These are phyloP conservation scores for Belonocnema kinseyi DNA, from an alignment of 1,140 invertebrate species.

Conservation along the genomic window DNA sequence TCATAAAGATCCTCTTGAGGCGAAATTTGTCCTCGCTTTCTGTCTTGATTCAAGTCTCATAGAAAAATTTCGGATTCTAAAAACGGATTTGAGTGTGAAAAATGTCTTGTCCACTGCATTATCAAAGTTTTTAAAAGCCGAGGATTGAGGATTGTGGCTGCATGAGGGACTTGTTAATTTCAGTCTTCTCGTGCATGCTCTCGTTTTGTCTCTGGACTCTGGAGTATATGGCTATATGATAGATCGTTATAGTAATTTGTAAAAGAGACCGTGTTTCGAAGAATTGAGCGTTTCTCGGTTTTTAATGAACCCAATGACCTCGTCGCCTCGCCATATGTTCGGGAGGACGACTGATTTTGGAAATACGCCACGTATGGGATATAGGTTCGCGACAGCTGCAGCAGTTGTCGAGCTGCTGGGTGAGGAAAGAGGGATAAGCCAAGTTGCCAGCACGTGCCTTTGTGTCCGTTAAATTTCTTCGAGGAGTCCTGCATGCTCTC, in stretches of 20 bases:
- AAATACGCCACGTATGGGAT: constrained; percentile 37
- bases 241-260: constrained; percentile 34
- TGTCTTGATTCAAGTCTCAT: background rate
- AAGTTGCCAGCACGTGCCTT: constrained; percentile 64
- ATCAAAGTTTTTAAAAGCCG: background rate
- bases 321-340: constrained; percentile 40
- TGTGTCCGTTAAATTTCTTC: constrained; percentile 58
- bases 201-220: background rate
- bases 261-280: constrained; percentile 30
- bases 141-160: background rate
- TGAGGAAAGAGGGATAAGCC: constrained; percentile 54
- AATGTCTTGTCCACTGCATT: constrained; percentile 5
- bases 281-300: constrained; percentile 26
- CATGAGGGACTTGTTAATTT: constrained; percentile 17
- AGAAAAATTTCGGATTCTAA: background rate
- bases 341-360: constrained; percentile 43
- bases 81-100: background rate
- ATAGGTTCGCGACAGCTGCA: constrained; percentile 55
- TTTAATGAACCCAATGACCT: constrained; percentile 30
- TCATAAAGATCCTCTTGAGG: too few species aligned
- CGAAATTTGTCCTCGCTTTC: too few species aligned
- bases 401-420: constrained; percentile 63
- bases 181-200: background rate
- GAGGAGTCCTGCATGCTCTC: constrained; percentile 18
- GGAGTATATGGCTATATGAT: background rate